Base-by-base conservation (phyloP, 2,797 vertebrate genomes). In the Danio kyathit region DNA sequence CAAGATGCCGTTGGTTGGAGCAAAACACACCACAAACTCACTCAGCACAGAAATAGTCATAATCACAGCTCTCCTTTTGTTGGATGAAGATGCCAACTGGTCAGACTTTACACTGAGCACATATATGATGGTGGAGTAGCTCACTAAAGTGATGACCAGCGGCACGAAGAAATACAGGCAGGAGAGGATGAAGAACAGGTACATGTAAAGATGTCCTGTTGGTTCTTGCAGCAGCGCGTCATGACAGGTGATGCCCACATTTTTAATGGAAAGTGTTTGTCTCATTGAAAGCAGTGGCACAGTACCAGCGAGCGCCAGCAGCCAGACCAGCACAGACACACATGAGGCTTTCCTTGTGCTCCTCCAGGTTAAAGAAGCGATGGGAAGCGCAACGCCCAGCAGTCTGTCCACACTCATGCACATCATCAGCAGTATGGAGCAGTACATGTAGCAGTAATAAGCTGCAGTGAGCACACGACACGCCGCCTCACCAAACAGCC, bases 401-500 rank as follows among this genome's bases (percentile, higher is more conserved):
- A 96, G 95, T 2, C 96, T 95, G 87, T 98, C 97, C 0, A 96
- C 88, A 51, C 96, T 96, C 43, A 98, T 98, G 86, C 93, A 94
- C 0, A 94, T 94, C 81, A 97, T 95, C 71, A 98, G 94, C 85
- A 98, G 91, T 66, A 97, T 63, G 0, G 97, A 97, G 83, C 96
- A 95, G 17, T 97, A 96, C 97, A 98, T 98, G 90, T 98, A 97
- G 87, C 95, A 95, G 89, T 96, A 97, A 73, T 97, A 97, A 0
- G 94, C 93, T 0, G 94, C 94, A 0, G 95, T 97, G 85, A 96
- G 84, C 3, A 95, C 87, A 2, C 94, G 91, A 86, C 97, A 98
- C 94, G 95, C 89, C 0, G 76, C 3, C 0, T 91, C 44, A 5
- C 96, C 96, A 29, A 96, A 97, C 0, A 40, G 11, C 97, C 97